A percentile compares a stretch with the other conserved stretches of the same genome.
phyloP scores from a whole-genome alignment of 2,797 vertebrate species.

The Neostethus bicornis region DNA sequence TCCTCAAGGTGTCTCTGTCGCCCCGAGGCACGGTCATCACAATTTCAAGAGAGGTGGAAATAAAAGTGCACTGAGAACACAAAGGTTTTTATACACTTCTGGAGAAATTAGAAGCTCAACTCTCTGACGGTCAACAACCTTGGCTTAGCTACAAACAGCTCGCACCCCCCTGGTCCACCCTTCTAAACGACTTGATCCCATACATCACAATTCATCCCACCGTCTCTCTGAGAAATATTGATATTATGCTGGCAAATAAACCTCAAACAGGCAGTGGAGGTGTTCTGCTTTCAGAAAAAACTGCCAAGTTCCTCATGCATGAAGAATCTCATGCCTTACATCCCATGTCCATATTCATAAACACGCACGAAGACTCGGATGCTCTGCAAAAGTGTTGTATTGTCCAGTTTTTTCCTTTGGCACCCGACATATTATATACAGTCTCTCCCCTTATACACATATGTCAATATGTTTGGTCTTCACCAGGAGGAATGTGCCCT shows the following conservation, averaged over 20 bases:
- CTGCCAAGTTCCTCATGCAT: conserved; percentile 30
- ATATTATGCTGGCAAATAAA: conserved; percentile 54
- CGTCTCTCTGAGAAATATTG: conserved; percentile 39
- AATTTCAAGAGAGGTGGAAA: conserved; percentile 80
- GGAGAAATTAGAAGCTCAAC: conserved; percentile 76
- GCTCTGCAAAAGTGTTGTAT: conserved; percentile 23
- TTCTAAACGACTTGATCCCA: conserved; percentile 58
- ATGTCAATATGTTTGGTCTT: conserved; percentile 81
- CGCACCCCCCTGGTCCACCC: conserved; percentile 10
- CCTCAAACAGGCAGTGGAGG: conserved; percentile 37
- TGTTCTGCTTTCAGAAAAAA: conserved; percentile 33
- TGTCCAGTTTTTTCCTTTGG: conserved; percentile 35
- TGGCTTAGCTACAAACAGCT: conserved; percentile 57
- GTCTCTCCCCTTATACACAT: conserved; percentile 67
- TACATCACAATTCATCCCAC: conserved; percentile 55
- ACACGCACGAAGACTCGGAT: conserved; percentile 11
- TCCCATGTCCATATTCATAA: conserved; percentile 22
- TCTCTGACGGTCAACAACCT: conserved; percentile 68
- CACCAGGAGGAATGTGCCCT: conserved; percentile 78
- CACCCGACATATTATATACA: conserved; percentile 62
- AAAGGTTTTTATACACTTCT: conserved; percentile 83
- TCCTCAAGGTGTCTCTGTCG: conserved; percentile 84
- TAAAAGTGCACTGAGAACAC: conserved; percentile 79
- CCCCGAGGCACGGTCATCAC: conserved; percentile 83
- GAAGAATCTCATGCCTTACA: conserved; percentile 20